These are phyloP conservation scores for Drosophila subsilvestris DNA, from an alignment of 2,888 invertebrate genomes.

Conservation along the genomic window DNA sequence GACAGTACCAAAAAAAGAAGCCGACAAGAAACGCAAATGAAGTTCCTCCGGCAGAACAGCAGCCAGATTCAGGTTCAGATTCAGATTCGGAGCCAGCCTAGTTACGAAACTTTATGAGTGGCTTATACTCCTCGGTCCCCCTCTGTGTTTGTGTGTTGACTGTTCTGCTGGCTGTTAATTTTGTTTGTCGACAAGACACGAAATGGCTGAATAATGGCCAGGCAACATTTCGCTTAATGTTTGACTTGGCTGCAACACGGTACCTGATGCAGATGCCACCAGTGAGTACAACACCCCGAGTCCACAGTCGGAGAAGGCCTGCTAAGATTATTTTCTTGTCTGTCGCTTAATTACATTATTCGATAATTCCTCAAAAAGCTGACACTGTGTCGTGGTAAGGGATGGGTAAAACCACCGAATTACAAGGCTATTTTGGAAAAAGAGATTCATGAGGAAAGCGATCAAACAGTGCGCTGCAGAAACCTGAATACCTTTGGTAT, in stretches of 20 bases:
- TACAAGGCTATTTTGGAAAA: neutral
- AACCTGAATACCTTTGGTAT: neutral
- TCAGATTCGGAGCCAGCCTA: constrained; percentile 22
- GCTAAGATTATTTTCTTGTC: constrained; percentile 43
- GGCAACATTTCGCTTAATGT: constrained; percentile 56
- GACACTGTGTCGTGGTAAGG: neutral
- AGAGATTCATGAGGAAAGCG: no score
- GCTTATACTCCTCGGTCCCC: constrained; percentile 23
- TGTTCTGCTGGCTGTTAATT: constrained; percentile 41
- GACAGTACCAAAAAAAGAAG: neutral
- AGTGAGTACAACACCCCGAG: constrained; percentile 3
- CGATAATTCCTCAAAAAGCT: constrained; percentile 1
- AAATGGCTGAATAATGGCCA: constrained; percentile 67
- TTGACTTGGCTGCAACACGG: constrained; percentile 36
- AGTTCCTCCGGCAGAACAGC: constrained; percentile 12
- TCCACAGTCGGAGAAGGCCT: constrained; percentile 16
- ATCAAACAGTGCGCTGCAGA: neutral
- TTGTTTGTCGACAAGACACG: constrained; percentile 44
- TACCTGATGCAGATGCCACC: constrained; percentile 39
- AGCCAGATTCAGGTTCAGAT: constrained; percentile 16
- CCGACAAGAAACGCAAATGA: neutral
- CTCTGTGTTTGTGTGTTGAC: constrained; percentile 17
- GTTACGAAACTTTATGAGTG: constrained; percentile 49
- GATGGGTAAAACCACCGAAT: neutral
- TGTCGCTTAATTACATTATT: constrained; percentile 35